Percentiles rank a stretch among this genome's conserved stretches.
Evolutionary conservation across 2,888 invertebrate genomes (phyloP).

Genomic region (Drosophila histrio): DNA sequence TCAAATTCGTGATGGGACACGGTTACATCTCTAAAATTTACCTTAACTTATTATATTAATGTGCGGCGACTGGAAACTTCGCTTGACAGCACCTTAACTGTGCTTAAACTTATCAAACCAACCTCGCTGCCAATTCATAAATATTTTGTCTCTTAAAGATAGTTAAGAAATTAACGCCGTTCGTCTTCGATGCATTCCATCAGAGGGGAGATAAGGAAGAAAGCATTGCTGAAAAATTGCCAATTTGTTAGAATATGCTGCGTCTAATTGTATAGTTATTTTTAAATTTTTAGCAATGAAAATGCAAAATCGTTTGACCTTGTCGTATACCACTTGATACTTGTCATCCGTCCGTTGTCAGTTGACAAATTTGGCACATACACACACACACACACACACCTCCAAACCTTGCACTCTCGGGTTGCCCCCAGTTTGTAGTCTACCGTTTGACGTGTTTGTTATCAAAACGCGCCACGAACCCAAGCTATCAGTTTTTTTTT

Average conservation of each 20-base stretch:
- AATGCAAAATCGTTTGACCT: slow-evolving; percentile 36
- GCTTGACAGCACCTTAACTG: not conserved
- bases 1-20: not conserved
- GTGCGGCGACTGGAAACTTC: not conserved
- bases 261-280: not conserved
- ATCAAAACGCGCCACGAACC: slow-evolving; percentile 19
- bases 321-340: slow-evolving; percentile 3
- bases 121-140: slow-evolving; percentile 11
- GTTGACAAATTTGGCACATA: not conserved
- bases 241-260: slow-evolving; percentile 39
- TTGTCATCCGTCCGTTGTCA: not conserved
- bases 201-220: not conserved
- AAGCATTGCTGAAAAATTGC: not conserved
- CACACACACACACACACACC: not conserved
- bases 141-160: slow-evolving; percentile 20
- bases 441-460: slow-evolving; percentile 11
- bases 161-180: slow-evolving; percentile 69
- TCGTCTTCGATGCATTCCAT: slow-evolving; percentile 44
- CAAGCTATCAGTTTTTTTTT: slow-evolving; percentile 43
- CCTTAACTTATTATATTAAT: not conserved
- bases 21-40: not conserved
- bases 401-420: not conserved
- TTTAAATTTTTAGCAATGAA: slow-evolving; percentile 2
- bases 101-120: not conserved
- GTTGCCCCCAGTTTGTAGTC: not conserved